Evolutionary conservation across 53 echinoderm and acorn worm species (phyloP).

Genomic region (Crossaster papposus): DNA sequence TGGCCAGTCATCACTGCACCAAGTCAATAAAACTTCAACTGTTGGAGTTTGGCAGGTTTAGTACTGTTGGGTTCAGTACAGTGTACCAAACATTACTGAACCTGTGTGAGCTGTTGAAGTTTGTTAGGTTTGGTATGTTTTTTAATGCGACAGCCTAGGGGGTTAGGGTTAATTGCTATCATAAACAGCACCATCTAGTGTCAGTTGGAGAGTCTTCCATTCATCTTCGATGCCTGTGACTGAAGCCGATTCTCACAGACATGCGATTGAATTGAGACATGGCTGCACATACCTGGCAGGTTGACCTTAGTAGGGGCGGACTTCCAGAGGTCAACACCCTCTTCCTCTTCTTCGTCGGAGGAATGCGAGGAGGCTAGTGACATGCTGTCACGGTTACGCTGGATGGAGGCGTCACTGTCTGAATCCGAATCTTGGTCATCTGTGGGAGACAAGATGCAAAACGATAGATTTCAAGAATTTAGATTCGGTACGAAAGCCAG

Average conservation of each 20-base stretch:
- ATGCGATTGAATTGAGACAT: background rate
- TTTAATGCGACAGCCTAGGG: too few species aligned
- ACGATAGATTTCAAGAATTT: background rate
- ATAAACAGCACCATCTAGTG: too few species aligned
- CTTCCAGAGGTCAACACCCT: conserved; percentile 73
- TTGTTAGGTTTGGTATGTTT: too few species aligned
- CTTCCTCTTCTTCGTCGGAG: conserved; percentile 89
- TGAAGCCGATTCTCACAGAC: background rate
- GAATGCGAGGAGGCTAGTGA: conserved; percentile 99
- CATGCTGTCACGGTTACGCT: conserved; percentile 93
- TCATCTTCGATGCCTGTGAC: too few species aligned
- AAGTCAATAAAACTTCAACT: too few species aligned
- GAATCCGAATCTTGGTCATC: conserved; percentile 86
- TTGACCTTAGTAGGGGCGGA: conserved; percentile 78
- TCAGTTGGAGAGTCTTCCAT: too few species aligned
- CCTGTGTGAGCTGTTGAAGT: too few species aligned
- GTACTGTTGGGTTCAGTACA: too few species aligned
- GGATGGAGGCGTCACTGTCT: conserved; percentile 83
- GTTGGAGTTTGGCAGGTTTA: too few species aligned
- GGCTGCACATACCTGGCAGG: conserved; percentile 73
- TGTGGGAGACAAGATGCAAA: conserved; percentile 14
- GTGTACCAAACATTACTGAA: too few species aligned
- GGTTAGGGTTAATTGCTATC: too few species aligned
- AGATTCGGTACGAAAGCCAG: background rate
- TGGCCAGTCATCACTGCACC: too few species aligned